phyloP scores from a whole-genome alignment of 2,888 invertebrate species.

The Litoditis marina region DNA sequence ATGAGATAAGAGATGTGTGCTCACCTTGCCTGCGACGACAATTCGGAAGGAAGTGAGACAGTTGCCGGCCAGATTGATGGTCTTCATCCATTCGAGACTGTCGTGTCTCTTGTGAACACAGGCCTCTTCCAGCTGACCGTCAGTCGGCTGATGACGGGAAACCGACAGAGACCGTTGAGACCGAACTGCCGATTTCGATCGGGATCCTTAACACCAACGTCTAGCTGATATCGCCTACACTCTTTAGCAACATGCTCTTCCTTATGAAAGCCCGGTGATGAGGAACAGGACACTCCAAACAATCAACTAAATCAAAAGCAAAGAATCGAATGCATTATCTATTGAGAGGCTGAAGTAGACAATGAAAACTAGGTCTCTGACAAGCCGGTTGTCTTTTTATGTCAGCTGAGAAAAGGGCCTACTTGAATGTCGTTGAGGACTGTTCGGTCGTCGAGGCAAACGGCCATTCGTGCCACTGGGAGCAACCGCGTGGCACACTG shows the following conservation, averaged over 20 bases:
- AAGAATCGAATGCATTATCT: neutral
- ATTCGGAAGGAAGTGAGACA: constrained; percentile 72
- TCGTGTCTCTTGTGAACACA: constrained; percentile 69
- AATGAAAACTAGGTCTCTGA: too few species aligned
- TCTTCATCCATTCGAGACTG: constrained; percentile 77
- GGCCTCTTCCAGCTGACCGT: constrained; percentile 17
- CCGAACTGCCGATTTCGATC: constrained; percentile 60
- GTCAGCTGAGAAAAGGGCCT: neutral
- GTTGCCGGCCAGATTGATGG: constrained; percentile 82
- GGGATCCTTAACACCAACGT: constrained; percentile 39
- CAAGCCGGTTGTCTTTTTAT: too few species aligned
- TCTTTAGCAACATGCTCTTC: too few species aligned
- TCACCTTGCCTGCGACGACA: constrained; percentile 5
- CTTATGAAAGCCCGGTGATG: too few species aligned
- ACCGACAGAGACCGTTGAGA: constrained; percentile 57
- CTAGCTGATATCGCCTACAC: too few species aligned
- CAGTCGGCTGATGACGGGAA: constrained; percentile 34
- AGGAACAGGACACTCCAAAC: neutral
- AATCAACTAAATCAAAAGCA: neutral
- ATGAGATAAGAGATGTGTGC: neutral
- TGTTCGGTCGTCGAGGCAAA: too few species aligned
- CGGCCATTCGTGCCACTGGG: too few species aligned
- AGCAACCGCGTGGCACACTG: constrained; percentile 39
- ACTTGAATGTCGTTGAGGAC: constrained; percentile 39
- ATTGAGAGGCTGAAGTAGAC: too few species aligned